These are phyloP conservation scores for Folsomia candida DNA, from an alignment of 2,888 invertebrate species.

Conservation along the genomic window DNA sequence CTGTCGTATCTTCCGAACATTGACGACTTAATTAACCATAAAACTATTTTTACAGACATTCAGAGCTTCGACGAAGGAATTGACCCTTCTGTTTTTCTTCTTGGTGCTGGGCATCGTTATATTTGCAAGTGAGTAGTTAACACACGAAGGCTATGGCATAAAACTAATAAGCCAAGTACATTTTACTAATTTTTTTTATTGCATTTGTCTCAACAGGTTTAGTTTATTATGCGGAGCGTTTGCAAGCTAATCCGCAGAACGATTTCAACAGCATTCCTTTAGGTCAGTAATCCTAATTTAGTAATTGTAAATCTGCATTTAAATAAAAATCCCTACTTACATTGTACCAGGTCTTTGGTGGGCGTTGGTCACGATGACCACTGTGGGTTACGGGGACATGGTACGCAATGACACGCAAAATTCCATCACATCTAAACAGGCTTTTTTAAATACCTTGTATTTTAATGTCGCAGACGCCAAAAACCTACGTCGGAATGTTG, in stretches of 20 bases:
- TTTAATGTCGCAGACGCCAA: constrained; percentile 60
- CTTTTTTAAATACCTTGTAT: background rate
- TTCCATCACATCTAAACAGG: too few species aligned
- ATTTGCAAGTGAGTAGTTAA: too few species aligned
- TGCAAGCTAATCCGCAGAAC: constrained; percentile 91
- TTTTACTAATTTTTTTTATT: too few species aligned
- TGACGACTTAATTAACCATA: background rate
- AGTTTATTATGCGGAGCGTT: constrained; percentile 96
- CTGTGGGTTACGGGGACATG: constrained; percentile 98
- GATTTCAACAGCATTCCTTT: constrained; percentile 97
- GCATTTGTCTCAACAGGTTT: too few species aligned
- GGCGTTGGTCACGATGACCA: constrained; percentile 94
- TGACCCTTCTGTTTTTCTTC: constrained; percentile 94
- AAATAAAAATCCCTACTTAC: constrained; percentile 44
- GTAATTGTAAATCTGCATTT: too few species aligned
- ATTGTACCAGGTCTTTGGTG: constrained; percentile 93
- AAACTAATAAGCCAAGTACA: too few species aligned
- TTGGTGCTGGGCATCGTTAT: constrained; percentile 95
- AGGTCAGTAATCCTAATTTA: constrained; percentile 57
- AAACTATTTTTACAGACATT: constrained; percentile 62
- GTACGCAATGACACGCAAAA: too few species aligned
- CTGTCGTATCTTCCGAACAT: too few species aligned
- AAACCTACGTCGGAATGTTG: constrained; percentile 81
- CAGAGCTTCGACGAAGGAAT: constrained; percentile 93
- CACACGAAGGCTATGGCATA: too few species aligned